These are phyloP conservation scores for Nipponia nippon DNA, from an alignment of 2,113 vertebrate genomes.

Conservation along the genomic window DNA sequence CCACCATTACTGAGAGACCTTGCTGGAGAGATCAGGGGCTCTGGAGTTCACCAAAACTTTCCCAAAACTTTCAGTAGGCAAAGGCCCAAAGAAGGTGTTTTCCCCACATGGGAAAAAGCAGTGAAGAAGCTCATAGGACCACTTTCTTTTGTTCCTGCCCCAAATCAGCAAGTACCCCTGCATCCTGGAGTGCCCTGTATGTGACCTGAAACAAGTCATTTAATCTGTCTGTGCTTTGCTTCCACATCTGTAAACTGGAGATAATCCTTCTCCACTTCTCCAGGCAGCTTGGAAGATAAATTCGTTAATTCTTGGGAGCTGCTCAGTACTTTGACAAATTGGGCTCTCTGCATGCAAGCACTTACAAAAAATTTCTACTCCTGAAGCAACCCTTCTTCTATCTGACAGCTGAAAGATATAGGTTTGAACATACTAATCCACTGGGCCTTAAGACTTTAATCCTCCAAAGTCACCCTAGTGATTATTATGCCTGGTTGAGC, in stretches of 20 bases:
- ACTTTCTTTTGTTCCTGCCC: neutral
- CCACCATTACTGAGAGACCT: neutral
- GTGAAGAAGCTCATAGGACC: neutral
- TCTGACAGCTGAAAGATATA: slow-evolving; percentile 62
- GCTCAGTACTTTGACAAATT: slow-evolving; percentile 47
- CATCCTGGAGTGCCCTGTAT: neutral
- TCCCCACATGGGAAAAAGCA: neutral
- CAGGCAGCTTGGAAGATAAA: slow-evolving; percentile 33
- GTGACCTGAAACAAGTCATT: slow-evolving; percentile 40
- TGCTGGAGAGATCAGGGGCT: neutral
- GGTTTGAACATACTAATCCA: slow-evolving; percentile 56
- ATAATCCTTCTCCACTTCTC: slow-evolving; percentile 50
- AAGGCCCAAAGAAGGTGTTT: neutral
- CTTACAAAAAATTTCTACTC: neutral
- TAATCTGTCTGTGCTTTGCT: slow-evolving; percentile 22
- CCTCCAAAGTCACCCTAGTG: slow-evolving; percentile 43
- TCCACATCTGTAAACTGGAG: slow-evolving; percentile 39
- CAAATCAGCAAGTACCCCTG: neutral
- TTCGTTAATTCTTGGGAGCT: slow-evolving; percentile 28
- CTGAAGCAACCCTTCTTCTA: slow-evolving; percentile 12
- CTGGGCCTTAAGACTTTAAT: slow-evolving; percentile 59
- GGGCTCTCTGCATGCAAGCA: slow-evolving; percentile 8
- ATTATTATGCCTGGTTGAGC: slow-evolving; percentile 46
- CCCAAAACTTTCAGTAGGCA: neutral
- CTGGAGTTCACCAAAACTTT: neutral